Conservation (phyloP, 2,888 invertebrate species). For the Phyllotreta cruciferae region DNA sequence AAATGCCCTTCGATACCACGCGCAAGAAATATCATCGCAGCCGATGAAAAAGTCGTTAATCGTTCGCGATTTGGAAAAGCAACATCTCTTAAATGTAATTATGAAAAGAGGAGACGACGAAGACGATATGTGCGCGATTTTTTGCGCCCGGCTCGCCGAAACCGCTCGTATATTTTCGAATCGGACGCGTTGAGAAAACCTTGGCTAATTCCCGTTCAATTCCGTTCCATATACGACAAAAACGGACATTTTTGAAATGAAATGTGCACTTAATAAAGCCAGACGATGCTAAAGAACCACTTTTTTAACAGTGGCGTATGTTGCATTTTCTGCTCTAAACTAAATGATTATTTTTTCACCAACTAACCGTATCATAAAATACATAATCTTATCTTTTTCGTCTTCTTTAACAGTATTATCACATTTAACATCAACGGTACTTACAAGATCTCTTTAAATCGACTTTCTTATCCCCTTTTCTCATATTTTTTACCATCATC, state of each 20-base stretch:
- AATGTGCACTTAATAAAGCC: slow-evolving; percentile 49
- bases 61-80: slow-evolving; percentile 38
- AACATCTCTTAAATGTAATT: slow-evolving; percentile 37
- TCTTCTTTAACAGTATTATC: too few species aligned
- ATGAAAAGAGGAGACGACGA: slow-evolving; percentile 21
- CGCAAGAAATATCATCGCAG: slow-evolving; percentile 35
- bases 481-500: too few species aligned
- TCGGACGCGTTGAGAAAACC: slow-evolving; percentile 24
- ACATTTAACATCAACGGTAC: too few species aligned
- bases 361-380: too few species aligned
- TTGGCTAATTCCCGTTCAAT: slow-evolving; percentile 39
- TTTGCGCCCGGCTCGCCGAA: slow-evolving; percentile 15
- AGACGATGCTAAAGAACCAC: slow-evolving; percentile 47
- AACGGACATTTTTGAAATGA: slow-evolving; percentile 45
- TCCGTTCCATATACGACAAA: slow-evolving; percentile 43
- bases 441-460: not conserved
- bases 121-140: slow-evolving; percentile 7
- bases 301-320: slow-evolving; percentile 34
- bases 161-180: slow-evolving; percentile 28
- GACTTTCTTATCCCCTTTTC: not conserved
- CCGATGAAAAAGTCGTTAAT: slow-evolving; percentile 37
- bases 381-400: too few species aligned
- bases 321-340: too few species aligned
- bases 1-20: slow-evolving; percentile 33
- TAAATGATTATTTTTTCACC: too few species aligned